A percentile compares a stretch with the other conserved stretches of the same genome.
Conservation (phyloP, 2,113 vertebrate species). For the Beaufortia kweichowensis region DNA sequence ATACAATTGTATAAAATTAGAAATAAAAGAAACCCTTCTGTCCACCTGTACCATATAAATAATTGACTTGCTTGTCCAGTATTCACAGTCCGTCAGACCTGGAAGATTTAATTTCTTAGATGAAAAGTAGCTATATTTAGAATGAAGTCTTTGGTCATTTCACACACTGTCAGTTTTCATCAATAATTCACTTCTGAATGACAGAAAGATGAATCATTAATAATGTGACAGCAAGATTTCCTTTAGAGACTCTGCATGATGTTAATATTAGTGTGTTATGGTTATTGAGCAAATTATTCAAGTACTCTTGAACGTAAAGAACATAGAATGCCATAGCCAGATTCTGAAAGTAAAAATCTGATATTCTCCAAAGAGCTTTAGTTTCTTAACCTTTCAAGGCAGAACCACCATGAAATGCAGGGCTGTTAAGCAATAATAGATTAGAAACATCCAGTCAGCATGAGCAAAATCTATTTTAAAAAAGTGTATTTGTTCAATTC, state of each 20-base stretch:
- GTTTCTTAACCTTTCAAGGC: no score
- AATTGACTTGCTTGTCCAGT: background rate
- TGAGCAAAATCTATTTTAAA: no score
- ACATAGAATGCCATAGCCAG: background rate
- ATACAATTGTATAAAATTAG: no score
- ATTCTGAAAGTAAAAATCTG: background rate
- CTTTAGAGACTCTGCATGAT: slow-evolving; percentile 1
- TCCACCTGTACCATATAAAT: background rate
- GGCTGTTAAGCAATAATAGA: no score
- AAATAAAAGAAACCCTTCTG: no score
- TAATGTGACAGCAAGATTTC: slow-evolving; percentile 46
- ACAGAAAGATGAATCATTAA: slow-evolving; percentile 56
- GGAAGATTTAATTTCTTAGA: background rate
- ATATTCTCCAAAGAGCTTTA: no score
- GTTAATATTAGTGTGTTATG: background rate
- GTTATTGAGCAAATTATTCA: background rate
- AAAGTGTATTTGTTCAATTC: no score
- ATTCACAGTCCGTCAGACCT: background rate
- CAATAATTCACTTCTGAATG: slow-evolving; percentile 47
- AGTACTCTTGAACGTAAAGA: background rate
- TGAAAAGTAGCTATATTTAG: slow-evolving; percentile 16
- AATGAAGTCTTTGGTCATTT: slow-evolving; percentile 22
- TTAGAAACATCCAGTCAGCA: no score
- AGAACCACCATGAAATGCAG: no score
- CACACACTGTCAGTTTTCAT: slow-evolving; percentile 34